These are phyloP conservation scores for Portunus trituberculatus DNA, from an alignment of 1,140 invertebrate species.

Conservation along the genomic window DNA sequence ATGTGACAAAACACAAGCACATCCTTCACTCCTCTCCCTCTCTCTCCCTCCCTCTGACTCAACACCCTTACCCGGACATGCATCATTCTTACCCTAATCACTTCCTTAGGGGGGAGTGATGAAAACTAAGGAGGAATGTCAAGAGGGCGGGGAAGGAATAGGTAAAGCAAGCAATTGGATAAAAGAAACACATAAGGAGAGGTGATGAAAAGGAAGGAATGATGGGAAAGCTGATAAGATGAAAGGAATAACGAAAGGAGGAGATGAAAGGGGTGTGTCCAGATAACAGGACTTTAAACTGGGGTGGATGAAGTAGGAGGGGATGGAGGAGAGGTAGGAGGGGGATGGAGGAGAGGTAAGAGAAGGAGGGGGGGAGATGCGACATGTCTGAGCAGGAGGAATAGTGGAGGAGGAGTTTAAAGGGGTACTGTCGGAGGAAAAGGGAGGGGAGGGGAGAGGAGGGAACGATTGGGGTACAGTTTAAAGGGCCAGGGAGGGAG, in stretches of 20 bases:
- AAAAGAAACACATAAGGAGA: no score
- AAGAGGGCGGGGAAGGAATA: no score
- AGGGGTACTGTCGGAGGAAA: not conserved
- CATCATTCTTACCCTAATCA: not conserved
- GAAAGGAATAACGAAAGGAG: not conserved
- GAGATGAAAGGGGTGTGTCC: not conserved
- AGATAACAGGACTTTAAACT: not conserved
- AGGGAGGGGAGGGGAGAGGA: not conserved
- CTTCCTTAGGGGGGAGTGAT: not conserved
- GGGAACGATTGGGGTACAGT: not conserved
- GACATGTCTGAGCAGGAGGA: not conserved
- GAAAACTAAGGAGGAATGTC: not conserved
- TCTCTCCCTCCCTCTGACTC: not conserved
- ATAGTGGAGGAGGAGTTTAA: not conserved
- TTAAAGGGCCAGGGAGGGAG: constrained; percentile 18
- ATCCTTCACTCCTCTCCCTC: not conserved
- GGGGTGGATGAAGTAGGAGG: not conserved
- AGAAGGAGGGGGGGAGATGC: not conserved
- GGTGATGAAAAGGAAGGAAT: not conserved
- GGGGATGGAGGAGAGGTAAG: not conserved
- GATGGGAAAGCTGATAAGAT: not conserved
- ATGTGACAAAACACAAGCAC: no score
- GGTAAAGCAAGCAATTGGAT: no score
- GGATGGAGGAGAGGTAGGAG: not conserved
- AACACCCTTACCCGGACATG: not conserved